Evolutionary conservation across 1,140 invertebrate genomes (phyloP).

Genomic region (Sinella curviseta): DNA sequence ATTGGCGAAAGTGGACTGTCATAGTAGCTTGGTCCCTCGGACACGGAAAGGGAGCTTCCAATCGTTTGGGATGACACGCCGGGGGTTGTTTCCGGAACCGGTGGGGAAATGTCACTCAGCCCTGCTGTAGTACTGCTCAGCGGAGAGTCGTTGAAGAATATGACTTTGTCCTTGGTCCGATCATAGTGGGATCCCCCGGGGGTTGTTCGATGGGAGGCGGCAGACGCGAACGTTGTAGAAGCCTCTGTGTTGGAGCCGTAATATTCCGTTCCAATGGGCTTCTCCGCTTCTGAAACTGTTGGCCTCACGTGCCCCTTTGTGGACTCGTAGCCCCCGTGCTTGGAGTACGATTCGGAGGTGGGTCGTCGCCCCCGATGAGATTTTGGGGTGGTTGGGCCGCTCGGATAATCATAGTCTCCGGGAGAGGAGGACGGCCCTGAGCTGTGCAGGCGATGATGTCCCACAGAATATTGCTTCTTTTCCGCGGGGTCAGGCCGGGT

Average conservation of each 20-base stretch:
- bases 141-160: neutral
- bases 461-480: neutral
- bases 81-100: neutral
- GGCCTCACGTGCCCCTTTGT: neutral
- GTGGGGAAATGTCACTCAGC: neutral
- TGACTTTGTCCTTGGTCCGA: conserved; percentile 1
- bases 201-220: neutral
- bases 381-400: neutral
- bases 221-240: neutral
- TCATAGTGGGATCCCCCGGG: conserved; percentile 13
- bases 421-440: neutral
- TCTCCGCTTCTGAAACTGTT: neutral
- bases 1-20: neutral
- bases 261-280: neutral
- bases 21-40: neutral
- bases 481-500: neutral
- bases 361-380: neutral
- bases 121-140: neutral
- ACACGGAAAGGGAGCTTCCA: neutral
- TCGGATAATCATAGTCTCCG: neutral
- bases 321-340: too few species aligned
- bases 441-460: neutral
- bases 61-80: neutral
- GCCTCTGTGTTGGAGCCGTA: neutral
- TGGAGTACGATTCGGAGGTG: neutral